Evolutionary conservation across 2,888 invertebrate species (phyloP).

Genomic region (Stenichneumon culpator): DNA sequence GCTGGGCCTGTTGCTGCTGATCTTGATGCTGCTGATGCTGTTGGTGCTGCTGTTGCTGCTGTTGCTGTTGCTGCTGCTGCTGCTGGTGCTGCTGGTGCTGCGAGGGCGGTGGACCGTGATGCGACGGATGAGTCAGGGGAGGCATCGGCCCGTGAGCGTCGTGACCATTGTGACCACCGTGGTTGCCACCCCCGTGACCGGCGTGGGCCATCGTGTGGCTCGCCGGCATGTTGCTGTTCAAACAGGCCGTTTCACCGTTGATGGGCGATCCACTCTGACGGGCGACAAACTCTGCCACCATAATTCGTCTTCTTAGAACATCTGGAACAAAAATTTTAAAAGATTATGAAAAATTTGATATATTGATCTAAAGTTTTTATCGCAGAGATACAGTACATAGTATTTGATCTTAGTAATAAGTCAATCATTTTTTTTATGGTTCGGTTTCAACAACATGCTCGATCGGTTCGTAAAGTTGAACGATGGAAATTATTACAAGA

Average conservation of each 20-base stretch:
- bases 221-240: conserved; percentile 86
- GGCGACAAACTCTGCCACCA: conserved; percentile 95
- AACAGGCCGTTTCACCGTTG: conserved; percentile 89
- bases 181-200: conserved; percentile 78
- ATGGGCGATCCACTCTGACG: conserved; percentile 90
- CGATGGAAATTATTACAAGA: too few relatives aligned
- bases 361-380: too few relatives aligned
- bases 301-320: conserved; percentile 87
- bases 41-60: conserved; percentile 68
- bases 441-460: neutral
- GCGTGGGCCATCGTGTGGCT: conserved; percentile 83
- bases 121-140: conserved; percentile 80
- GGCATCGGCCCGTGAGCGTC: conserved; percentile 82
- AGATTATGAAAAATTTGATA: neutral
- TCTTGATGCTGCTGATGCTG: conserved; percentile 84
- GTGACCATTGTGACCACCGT: conserved; percentile 74
- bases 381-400: too few relatives aligned
- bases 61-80: conserved; percentile 71
- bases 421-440: neutral
- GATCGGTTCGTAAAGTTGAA: too few relatives aligned
- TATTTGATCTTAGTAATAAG: neutral
- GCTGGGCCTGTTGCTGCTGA: conserved; percentile 78
- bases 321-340: conserved; percentile 76
- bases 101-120: conserved; percentile 77
- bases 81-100: conserved; percentile 84